Evolutionary conservation across 1,140 invertebrate species (phyloP), one percentile per base, ranked within the genome.

Genomic region (Atopsyche davidsoni): DNA sequence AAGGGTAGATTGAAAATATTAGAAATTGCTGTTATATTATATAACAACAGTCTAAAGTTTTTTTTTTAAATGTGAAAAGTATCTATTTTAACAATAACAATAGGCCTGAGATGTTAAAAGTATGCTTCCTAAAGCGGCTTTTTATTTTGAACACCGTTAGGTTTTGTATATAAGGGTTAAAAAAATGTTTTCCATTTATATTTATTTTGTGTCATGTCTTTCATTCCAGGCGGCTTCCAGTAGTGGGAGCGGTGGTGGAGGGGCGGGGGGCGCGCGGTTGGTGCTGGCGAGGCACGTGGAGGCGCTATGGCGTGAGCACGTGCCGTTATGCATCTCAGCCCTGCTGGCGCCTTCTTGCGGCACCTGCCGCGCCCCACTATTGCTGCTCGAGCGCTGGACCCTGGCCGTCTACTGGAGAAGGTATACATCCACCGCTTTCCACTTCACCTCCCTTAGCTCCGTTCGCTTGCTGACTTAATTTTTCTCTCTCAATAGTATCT

Each of bases 271-370:
- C 9, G 58, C 67, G 17, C 66, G 67, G 40, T 63, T 62, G 4
- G 61, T 64, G 53, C 61, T 72, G 34, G 61, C 59, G 40, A 59
- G 61, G 34, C 68, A 69, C 48, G 66, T 68, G 14, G 59, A 68
- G 19, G 65, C 69, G 13, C 57, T 73, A 19, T 73, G 70, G 70
- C 64, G 62, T 17, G 68, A 73, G 22, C 68, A 70, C 44, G 67
- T 68, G 31, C 70, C 70, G 3, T 59, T 72, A 31, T 72, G 70
- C 56, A 72, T 73, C 56, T 69, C 72, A 60, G 68, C 71, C 25
- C 61, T 71, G 22, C 59, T 73, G 32, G 68, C 68, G 2, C 69
- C 70, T 1, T 62, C 66, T 22, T 73, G 70, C 54, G 47, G 52
- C 38, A 61, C 65, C 11, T 72, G 71, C 54, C 62, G 47, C 61